A percentile compares a stretch with the other conserved stretches of the same genome.
phyloP scores from a whole-genome alignment of 1,140 invertebrate genomes.

The Drusus annulatus region DNA sequence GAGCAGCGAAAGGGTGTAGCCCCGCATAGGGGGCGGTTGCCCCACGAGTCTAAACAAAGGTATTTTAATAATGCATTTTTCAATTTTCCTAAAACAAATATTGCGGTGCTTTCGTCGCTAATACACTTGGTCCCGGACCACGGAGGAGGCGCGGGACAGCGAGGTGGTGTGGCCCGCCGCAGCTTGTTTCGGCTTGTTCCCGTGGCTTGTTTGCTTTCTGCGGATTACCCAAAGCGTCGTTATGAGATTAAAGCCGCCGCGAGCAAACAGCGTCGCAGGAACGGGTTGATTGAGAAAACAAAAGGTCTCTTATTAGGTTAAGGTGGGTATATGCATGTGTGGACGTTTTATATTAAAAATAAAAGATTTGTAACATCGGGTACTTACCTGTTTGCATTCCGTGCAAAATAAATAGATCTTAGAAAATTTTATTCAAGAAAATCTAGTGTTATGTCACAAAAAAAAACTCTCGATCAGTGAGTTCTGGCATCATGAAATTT shows the following conservation, averaged over 20 bases:
- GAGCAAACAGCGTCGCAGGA: constrained; percentile 1
- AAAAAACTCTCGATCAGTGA: too few species aligned
- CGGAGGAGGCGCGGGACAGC: constrained; percentile 2
- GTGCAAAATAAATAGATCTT: too few species aligned
- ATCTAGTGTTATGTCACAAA: too few species aligned
- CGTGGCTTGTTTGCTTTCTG: constrained; percentile 10
- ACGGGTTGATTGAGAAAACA: constrained; percentile 7
- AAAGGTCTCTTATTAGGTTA: too few species aligned
- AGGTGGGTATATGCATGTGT: too few species aligned
- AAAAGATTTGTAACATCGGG: too few species aligned
- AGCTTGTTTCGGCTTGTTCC: background rate
- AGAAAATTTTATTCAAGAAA: too few species aligned
- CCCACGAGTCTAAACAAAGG: constrained; percentile 70
- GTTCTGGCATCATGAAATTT: too few species aligned
- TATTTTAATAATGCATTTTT: constrained; percentile 72
- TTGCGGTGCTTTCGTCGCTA: constrained; percentile 24
- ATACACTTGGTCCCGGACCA: constrained; percentile 9
- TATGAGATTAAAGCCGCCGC: constrained; percentile 1
- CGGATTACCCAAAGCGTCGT: constrained; percentile 31
- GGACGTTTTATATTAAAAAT: too few species aligned
- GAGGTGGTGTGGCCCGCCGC: background rate
- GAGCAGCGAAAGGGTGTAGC: constrained; percentile 51
- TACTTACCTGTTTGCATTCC: too few species aligned
- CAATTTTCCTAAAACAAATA: constrained; percentile 72
- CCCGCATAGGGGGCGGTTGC: constrained; percentile 41